Percentiles rank a stretch among this genome's conserved stretches.
Conservation (phyloP, 2,113 vertebrate genomes). For the Ceratotherium simum region DNA sequence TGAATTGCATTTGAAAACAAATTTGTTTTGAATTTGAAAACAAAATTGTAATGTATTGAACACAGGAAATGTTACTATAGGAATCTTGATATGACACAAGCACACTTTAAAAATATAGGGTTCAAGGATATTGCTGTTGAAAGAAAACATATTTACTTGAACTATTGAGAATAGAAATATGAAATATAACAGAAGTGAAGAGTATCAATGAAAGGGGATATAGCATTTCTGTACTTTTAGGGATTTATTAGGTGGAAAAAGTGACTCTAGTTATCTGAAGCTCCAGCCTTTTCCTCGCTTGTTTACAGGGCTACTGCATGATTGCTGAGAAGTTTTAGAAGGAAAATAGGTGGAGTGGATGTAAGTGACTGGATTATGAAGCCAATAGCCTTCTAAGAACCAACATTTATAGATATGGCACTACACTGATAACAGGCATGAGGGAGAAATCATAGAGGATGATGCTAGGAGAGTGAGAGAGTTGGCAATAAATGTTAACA, state of each 20-base stretch:
- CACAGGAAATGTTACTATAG: neutral
- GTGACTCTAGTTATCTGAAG: neutral
- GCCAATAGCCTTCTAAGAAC: neutral
- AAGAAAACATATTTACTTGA: neutral
- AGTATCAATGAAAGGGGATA: neutral
- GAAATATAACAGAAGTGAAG: neutral
- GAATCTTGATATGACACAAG: neutral
- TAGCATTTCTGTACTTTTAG: neutral
- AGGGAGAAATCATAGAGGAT: neutral
- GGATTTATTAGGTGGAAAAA: neutral
- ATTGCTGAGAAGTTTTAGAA: neutral
- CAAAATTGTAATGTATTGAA: neutral
- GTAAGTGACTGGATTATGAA: neutral
- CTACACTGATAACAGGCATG: neutral
- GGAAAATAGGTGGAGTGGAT: neutral
- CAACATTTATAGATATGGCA: neutral
- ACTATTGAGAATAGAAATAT: neutral
- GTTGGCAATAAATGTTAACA: neutral
- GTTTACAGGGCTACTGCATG: neutral
- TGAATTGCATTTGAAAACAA: too few relatives aligned
- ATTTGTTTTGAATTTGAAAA: neutral
- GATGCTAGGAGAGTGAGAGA: neutral
- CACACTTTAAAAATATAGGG: neutral
- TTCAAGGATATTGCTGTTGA: neutral
- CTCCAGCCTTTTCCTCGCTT: neutral